Conservation (phyloP, 2,113 vertebrate genomes). For the Phalacrocorax aristotelis region DNA sequence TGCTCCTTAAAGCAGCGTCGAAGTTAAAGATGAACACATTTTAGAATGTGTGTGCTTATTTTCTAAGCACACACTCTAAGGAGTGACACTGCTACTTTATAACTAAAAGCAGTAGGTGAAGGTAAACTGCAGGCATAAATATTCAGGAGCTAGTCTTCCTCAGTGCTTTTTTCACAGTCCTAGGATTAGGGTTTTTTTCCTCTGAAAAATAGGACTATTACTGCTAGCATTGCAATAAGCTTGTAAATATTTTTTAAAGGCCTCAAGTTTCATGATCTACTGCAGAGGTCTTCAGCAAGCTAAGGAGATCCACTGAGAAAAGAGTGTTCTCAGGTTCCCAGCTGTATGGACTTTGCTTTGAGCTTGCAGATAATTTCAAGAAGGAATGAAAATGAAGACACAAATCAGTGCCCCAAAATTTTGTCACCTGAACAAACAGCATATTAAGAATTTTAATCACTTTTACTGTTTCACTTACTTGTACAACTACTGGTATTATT, state of each 20-base stretch:
- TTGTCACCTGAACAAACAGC: neutral
- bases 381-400: neutral
- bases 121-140: neutral
- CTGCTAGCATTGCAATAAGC: neutral
- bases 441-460: neutral
- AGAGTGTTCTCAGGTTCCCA: neutral
- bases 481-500: neutral
- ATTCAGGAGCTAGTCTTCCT: neutral
- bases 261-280: neutral
- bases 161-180: neutral
- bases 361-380: neutral
- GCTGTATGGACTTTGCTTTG: neutral
- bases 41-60: neutral
- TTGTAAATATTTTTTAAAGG: neutral
- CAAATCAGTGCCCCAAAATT: neutral
- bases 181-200: neutral
- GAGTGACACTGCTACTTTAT: neutral
- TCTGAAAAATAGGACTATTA: neutral
- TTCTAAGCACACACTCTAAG: neutral
- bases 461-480: neutral
- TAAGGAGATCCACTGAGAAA: neutral
- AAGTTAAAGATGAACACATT: neutral
- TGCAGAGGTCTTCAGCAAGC: neutral
- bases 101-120: neutral
- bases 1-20: neutral